These are phyloP conservation scores for Oxygymnocypris stewartii DNA, from an alignment of 2,113 vertebrate genomes.

Conservation along the genomic window DNA sequence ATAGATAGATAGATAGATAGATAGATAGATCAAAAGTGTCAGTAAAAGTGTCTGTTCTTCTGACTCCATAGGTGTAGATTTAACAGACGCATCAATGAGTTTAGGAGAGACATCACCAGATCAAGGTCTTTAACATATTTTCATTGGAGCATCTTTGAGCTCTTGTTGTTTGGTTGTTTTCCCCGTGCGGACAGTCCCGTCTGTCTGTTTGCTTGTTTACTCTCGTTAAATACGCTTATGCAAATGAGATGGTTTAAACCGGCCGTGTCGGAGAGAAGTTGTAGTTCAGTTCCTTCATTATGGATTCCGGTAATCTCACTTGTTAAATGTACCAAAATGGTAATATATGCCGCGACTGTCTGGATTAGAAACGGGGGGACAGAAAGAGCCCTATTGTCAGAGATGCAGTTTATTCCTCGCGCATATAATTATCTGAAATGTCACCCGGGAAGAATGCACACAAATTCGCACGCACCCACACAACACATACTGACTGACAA, in stretches of 20 bases:
- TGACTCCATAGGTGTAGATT: constrained; percentile 22
- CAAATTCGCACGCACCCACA: constrained; percentile 73
- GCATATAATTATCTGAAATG: constrained; percentile 82
- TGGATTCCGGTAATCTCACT: constrained; percentile 92
- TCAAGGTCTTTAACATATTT: constrained; percentile 75
- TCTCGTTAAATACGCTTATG: constrained; percentile 92
- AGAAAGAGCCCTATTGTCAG: constrained; percentile 80
- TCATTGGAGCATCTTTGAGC: constrained; percentile 62
- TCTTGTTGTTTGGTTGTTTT: constrained; percentile 61
- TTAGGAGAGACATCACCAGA: constrained; percentile 76
- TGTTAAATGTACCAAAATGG: constrained; percentile 86
- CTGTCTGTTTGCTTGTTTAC: constrained; percentile 90
- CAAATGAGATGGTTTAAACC: constrained; percentile 86
- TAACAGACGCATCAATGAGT: constrained; percentile 24
- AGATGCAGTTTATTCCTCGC: constrained; percentile 60
- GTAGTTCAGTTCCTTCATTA: constrained; percentile 88
- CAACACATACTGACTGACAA: constrained; percentile 54
- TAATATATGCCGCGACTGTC: constrained; percentile 84
- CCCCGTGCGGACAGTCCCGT: constrained; percentile 68
- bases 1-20: constrained; percentile 38
- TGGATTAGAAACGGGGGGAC: constrained; percentile 81
- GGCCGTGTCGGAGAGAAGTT: constrained; percentile 82
- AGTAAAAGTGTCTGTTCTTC: constrained; percentile 24
- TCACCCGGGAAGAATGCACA: constrained; percentile 75
- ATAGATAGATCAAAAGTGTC: not conserved